These are phyloP conservation scores for Sturnus vulgaris DNA, from an alignment of 2,113 vertebrate species.

Conservation along the genomic window DNA sequence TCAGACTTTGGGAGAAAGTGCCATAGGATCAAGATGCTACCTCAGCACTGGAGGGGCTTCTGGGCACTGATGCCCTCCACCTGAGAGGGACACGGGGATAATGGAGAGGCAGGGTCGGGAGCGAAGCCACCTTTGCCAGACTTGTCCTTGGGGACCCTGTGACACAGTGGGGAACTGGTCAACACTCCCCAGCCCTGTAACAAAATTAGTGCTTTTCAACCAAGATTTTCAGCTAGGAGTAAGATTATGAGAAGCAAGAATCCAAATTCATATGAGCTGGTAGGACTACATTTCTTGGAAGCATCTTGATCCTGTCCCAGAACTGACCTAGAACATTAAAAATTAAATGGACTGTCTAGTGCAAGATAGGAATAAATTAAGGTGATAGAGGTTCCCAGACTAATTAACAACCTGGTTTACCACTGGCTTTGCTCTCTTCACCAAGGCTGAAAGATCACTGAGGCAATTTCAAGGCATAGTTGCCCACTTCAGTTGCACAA, in stretches of 20 bases:
- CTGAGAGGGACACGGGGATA: fast-evolving
- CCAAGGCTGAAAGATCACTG: not conserved
- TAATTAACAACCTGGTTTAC: not conserved
- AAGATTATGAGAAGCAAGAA: not conserved
- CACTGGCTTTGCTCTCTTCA: not conserved
- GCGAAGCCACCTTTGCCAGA: not conserved
- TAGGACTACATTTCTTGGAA: not conserved
- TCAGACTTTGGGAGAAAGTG: not conserved
- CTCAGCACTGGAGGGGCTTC: not conserved
- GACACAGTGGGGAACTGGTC: not conserved
- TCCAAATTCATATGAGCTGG: not conserved
- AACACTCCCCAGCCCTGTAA: not conserved
- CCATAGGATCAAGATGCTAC: not conserved
- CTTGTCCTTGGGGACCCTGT: fast-evolving
- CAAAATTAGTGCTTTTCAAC: not conserved
- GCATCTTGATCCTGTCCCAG: not conserved
- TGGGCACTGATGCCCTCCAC: fast-evolving
- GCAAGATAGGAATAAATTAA: not conserved
- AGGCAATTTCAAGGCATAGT: not conserved
- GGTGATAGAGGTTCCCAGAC: not conserved
- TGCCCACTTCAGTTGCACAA: not conserved
- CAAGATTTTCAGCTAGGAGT: not conserved
- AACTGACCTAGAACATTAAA: not conserved
- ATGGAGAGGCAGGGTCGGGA: fast-evolving
- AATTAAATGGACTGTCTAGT: not conserved